phyloP scores from a whole-genome alignment of 30 jellyfish, hydroid and myxozoan species.

The Rhopilema esculentum region DNA sequence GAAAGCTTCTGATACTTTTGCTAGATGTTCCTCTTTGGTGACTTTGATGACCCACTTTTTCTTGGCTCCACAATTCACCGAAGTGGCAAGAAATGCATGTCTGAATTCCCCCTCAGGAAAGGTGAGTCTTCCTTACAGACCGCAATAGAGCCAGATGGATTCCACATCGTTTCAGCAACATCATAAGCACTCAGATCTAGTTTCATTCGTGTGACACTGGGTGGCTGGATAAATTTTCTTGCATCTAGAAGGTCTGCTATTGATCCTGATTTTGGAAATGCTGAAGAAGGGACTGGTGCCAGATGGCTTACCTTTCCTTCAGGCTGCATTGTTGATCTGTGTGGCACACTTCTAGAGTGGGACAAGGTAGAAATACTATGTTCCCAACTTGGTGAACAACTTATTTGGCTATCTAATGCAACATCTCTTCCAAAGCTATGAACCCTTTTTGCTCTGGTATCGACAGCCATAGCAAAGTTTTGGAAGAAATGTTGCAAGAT shows the following conservation, averaged over 20 bases:
- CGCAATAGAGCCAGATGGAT: neutral
- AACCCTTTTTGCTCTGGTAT: neutral
- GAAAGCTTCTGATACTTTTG: neutral
- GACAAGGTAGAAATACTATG: no score
- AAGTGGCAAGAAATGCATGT: constrained; percentile 25
- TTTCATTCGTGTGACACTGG: constrained; percentile 10
- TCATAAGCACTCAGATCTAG: neutral
- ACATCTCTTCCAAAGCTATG: constrained; percentile 1
- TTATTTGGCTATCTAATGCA: neutral
- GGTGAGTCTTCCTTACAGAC: neutral
- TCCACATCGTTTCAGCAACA: neutral
- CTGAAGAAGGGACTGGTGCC: neutral
- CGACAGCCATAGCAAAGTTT: neutral
- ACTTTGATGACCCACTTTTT: constrained; percentile 33
- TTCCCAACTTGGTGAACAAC: neutral
- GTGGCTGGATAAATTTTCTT: constrained; percentile 30
- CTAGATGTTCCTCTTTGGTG: neutral
- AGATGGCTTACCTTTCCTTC: no score
- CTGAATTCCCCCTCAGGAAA: constrained; percentile 50
- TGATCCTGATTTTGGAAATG: constrained; percentile 31
- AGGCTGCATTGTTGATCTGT: no score
- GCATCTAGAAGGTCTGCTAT: constrained; percentile 42
- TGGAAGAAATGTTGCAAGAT: neutral
- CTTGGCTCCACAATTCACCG: neutral
- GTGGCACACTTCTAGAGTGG: no score